Percentiles rank a stretch among this genome's conserved stretches.
Conservation (phyloP, 2,113 vertebrate genomes). For the Etheostoma spectabile region DNA sequence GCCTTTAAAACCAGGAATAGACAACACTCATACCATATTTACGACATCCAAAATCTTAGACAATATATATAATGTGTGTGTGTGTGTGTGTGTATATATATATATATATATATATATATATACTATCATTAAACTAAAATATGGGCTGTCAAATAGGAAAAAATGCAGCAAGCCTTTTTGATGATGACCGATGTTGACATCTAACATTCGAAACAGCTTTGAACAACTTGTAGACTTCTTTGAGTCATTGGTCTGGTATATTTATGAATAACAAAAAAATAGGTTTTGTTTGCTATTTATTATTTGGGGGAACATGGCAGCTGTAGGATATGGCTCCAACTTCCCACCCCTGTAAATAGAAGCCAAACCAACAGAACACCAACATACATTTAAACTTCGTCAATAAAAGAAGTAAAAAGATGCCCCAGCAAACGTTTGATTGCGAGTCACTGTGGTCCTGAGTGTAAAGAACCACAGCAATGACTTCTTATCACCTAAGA, state of each 20-base stretch:
- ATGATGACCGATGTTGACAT: not conserved
- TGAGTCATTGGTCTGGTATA: not conserved
- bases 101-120: too few species aligned
- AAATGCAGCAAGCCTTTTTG: too few species aligned
- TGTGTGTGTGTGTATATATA: too few species aligned
- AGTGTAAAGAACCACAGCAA: constrained; percentile 14
- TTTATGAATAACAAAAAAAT: not conserved
- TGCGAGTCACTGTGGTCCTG: not conserved
- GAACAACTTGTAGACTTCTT: not conserved
- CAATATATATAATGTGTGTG: too few species aligned
- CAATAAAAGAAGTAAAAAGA: constrained; percentile 11
- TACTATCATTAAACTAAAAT: too few species aligned
- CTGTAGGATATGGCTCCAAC: not conserved
- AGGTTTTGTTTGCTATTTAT: not conserved
- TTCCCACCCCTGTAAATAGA: not conserved
- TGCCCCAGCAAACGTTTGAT: constrained; percentile 11
- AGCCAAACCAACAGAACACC: not conserved
- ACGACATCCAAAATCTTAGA: too few species aligned
- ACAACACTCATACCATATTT: too few species aligned
- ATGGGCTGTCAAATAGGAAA: too few species aligned
- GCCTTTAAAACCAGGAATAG: too few species aligned
- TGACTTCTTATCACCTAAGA: constrained; percentile 52
- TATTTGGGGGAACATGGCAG: not conserved
- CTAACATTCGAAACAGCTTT: not conserved
- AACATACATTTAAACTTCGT: constrained; percentile 5